Conservation (phyloP, 2,113 vertebrate genomes). For the Noctilio leporinus region DNA sequence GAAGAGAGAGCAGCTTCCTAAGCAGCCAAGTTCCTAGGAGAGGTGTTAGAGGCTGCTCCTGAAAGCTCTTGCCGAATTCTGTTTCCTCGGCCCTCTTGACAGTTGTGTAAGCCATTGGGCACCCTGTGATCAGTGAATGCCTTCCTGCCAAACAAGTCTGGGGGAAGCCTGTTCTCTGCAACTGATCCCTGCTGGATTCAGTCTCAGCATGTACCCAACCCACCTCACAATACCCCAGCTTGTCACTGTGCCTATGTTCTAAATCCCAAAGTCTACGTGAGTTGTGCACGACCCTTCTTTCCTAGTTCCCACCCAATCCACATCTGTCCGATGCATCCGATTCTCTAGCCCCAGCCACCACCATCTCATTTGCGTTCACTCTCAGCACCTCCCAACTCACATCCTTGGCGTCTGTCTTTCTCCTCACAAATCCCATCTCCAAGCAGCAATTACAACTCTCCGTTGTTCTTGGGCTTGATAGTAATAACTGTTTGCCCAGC, state of each 20-base stretch:
- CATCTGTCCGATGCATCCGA: background rate
- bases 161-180: background rate
- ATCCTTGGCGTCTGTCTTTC: background rate
- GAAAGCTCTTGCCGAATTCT: background rate
- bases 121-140: background rate
- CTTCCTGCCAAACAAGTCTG: background rate
- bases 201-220: background rate
- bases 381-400: background rate
- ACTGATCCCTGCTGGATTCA: background rate
- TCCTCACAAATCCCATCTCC: background rate
- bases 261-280: background rate
- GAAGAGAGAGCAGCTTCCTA: background rate
- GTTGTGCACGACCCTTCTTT: background rate
- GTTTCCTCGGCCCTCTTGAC: background rate
- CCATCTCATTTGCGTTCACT: background rate
- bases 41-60: background rate
- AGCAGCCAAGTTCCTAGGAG: background rate
- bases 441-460: background rate
- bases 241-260: background rate
- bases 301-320: background rate
- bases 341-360: background rate
- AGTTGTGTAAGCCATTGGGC: background rate
- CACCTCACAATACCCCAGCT: background rate
- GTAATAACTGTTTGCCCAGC: background rate
- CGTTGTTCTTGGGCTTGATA: background rate